Percentiles rank a stretch among this genome's conserved stretches.
phyloP scores from a whole-genome alignment of 2,888 invertebrate genomes.

The Leptinotarsa haldemani region DNA sequence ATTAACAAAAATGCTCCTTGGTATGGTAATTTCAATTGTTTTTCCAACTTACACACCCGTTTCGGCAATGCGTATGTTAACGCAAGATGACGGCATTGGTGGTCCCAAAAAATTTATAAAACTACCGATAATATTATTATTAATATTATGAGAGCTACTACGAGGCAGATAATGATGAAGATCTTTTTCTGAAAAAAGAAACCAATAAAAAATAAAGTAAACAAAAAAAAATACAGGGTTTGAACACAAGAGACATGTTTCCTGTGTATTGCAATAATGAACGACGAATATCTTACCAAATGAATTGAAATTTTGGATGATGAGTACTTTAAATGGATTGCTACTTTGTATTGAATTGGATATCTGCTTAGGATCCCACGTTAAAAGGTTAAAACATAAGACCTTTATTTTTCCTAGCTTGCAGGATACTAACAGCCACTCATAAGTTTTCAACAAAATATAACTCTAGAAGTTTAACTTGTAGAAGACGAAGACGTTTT shows the following conservation, averaged over 20 bases:
- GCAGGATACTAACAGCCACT: too few relatives aligned
- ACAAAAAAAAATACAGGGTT: conserved; percentile 51
- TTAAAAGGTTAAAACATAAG: too few relatives aligned
- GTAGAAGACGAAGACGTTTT: too few relatives aligned
- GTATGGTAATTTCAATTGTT: neutral
- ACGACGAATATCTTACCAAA: too few relatives aligned
- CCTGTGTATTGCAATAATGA: neutral
- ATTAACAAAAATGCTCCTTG: conserved; percentile 1
- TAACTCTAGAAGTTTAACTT: too few relatives aligned
- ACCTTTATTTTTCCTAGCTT: too few relatives aligned
- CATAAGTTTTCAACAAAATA: too few relatives aligned
- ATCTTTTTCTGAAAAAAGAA: conserved; percentile 87
- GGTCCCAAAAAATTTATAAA: conserved; percentile 42
- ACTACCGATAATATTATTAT: conserved; percentile 74
- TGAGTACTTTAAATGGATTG: too few relatives aligned
- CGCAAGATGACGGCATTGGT: conserved; percentile 19
- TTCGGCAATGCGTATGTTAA: conserved; percentile 24
- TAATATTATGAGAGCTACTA: conserved; percentile 81
- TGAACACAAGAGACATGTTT: conserved; percentile 25
- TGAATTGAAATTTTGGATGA: too few relatives aligned
- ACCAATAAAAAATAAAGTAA: conserved; percentile 69
- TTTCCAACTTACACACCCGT: conserved; percentile 33
- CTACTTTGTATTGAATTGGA: too few relatives aligned
- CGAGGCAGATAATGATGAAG: conserved; percentile 87
- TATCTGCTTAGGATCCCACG: too few relatives aligned